These are phyloP conservation scores for Apostichopus leukothele DNA, from an alignment of 53 echinoderm and acorn worm species.

Conservation along the genomic window DNA sequence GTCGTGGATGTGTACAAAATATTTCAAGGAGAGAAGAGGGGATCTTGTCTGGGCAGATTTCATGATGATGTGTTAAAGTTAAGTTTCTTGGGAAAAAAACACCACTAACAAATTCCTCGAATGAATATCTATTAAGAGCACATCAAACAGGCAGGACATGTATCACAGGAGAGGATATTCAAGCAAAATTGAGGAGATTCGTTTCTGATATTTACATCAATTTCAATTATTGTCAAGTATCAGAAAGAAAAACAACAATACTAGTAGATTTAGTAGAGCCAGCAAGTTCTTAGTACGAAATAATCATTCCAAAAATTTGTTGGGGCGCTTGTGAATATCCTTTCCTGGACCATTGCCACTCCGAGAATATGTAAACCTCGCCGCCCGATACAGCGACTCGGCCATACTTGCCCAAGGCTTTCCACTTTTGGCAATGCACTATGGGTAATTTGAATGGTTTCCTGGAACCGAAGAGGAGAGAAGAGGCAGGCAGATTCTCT, in stretches of 20 bases:
- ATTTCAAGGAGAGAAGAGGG: neutral
- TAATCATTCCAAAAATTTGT: no score
- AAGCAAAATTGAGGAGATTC: neutral
- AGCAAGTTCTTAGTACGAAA: no score
- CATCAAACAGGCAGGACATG: neutral
- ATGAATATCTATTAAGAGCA: neutral
- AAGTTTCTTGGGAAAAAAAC: neutral
- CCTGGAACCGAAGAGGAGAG: neutral
- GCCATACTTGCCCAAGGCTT: conserved; percentile 91
- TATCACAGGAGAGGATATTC: neutral
- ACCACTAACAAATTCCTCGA: no score
- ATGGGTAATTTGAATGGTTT: neutral
- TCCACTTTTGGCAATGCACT: conserved; percentile 28
- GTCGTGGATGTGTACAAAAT: neutral
- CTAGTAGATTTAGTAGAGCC: no score
- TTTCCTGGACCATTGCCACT: neutral
- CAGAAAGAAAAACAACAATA: neutral
- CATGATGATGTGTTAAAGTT: neutral
- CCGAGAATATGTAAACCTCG: conserved; percentile 31
- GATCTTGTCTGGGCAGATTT: neutral
- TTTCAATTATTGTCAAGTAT: neutral
- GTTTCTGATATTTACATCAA: no score
- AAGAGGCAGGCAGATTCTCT: conserved; percentile 39
- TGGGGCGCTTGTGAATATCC: neutral
- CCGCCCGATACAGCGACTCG: conserved; percentile 81